Evolutionary conservation across 1,140 invertebrate genomes (phyloP).

Genomic region (Drosophila parabipectinata): DNA sequence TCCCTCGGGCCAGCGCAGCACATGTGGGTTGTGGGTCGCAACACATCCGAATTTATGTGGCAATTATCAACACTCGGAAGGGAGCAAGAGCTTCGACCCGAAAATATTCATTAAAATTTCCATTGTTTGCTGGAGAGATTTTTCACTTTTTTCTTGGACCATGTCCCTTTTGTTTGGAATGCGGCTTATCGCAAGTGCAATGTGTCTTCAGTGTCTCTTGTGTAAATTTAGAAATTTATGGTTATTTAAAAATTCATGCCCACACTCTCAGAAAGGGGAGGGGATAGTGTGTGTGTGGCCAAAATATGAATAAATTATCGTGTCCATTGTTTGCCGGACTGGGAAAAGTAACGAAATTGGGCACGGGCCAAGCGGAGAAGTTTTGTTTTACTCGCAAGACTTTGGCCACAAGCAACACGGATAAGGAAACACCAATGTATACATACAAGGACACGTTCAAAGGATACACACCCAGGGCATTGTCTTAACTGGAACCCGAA

Average conservation of each 20-base stretch:
- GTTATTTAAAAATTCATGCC: slow-evolving; percentile 79
- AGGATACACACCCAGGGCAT: slow-evolving; percentile 38
- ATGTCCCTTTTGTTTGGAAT: slow-evolving; percentile 44
- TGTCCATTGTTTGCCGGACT: slow-evolving; percentile 67
- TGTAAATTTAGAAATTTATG: slow-evolving; percentile 82
- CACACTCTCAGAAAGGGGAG: slow-evolving; percentile 3
- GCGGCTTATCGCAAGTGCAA: slow-evolving; percentile 76
- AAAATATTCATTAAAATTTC: slow-evolving; percentile 79
- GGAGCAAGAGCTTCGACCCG: slow-evolving; percentile 55
- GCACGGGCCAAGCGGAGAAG: slow-evolving; percentile 44
- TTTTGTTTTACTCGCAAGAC: slow-evolving; percentile 56
- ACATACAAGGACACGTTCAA: slow-evolving; percentile 18
- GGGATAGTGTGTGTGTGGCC: slow-evolving; percentile 42
- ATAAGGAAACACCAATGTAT: slow-evolving; percentile 29
- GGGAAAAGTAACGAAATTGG: slow-evolving; percentile 75
- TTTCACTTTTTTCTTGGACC: slow-evolving; percentile 36
- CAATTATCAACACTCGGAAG: slow-evolving; percentile 75
- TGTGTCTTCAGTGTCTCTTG: slow-evolving; percentile 78
- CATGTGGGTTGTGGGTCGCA: slow-evolving; percentile 7
- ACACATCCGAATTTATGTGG: slow-evolving; percentile 65
- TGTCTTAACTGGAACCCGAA: slow-evolving; percentile 65
- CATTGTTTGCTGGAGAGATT: slow-evolving; percentile 72
- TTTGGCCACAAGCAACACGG: slow-evolving; percentile 67
- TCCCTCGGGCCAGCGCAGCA: slow-evolving; percentile 1
- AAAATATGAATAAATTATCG: slow-evolving; percentile 81